Percentiles rank a stretch among this genome's conserved stretches.
phyloP scores from a whole-genome alignment of 2,888 invertebrate species.

The Hirtodrosophila duncani region DNA sequence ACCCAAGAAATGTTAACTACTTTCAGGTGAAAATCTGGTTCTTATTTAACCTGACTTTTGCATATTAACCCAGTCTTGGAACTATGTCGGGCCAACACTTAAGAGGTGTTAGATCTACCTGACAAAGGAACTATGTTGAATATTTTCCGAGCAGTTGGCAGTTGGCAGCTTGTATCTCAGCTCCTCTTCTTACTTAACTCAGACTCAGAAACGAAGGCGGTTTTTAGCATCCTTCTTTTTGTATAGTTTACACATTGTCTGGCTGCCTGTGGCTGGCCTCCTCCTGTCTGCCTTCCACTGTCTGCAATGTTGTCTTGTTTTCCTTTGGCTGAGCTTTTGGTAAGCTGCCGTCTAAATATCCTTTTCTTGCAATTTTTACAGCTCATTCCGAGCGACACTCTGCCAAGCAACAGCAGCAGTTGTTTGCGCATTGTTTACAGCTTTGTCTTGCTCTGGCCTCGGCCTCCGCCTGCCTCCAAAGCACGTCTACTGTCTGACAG shows the following conservation, averaged over 20 bases:
- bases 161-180: too few relatives aligned
- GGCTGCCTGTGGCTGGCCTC: constrained; percentile 13
- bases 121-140: too few relatives aligned
- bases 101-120: too few relatives aligned
- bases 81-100: too few relatives aligned
- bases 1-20: too few relatives aligned
- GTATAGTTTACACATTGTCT: constrained; percentile 57
- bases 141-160: too few relatives aligned
- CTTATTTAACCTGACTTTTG: too few relatives aligned
- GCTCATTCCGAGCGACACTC: constrained; percentile 59
- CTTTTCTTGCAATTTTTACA: constrained; percentile 40
- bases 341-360: constrained; percentile 63
- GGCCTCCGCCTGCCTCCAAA: not conserved
- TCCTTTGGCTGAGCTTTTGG: constrained; percentile 37
- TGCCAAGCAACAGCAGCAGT: constrained; percentile 36
- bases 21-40: too few relatives aligned
- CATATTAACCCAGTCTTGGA: too few relatives aligned
- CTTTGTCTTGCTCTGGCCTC: constrained; percentile 21
- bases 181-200: too few relatives aligned
- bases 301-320: constrained; percentile 30
- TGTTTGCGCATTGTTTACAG: constrained; percentile 54
- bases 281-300: not conserved
- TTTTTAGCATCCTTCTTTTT: too few relatives aligned
- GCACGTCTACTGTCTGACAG: constrained; percentile 1
- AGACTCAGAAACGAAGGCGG: too few relatives aligned